Conservation (phyloP, 2,888 invertebrate genomes). For the Drosophila parthenogenetica region DNA sequence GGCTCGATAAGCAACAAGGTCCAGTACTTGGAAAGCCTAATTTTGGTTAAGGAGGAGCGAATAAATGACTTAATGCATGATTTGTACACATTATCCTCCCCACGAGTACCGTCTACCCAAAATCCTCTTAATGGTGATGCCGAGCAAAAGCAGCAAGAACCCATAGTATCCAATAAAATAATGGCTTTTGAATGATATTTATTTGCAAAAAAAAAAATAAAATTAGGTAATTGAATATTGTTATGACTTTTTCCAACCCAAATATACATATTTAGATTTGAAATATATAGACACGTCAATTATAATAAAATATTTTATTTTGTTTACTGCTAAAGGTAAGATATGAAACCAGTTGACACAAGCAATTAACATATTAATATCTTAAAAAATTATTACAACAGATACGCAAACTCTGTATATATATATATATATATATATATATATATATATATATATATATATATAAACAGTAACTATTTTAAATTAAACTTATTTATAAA, state of each 20-base stretch:
- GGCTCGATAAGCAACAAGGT: conserved; percentile 18
- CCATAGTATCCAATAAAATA: neutral
- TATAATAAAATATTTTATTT: conserved; percentile 14
- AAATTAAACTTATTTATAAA: conserved; percentile 37
- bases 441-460: conserved; percentile 17
- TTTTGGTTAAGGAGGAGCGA: conserved; percentile 28
- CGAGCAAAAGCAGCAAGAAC: neutral
- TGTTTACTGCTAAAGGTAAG: conserved; percentile 13
- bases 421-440: no score
- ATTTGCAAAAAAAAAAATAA: no score
- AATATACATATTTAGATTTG: neutral
- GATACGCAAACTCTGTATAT: conserved; percentile 31
- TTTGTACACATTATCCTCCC: conserved; percentile 1
- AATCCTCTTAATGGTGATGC: neutral
- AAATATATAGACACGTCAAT: neutral
- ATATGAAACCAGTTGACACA: conserved; percentile 51
- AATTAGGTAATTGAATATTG: no score
- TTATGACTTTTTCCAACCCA: no score
- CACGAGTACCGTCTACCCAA: neutral
- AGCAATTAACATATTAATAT: conserved; percentile 39
- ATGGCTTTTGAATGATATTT: no score
- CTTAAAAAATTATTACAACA: conserved; percentile 28
- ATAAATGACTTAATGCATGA: conserved; percentile 10
- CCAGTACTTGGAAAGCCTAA: conserved; percentile 31
- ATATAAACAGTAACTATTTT: conserved; percentile 34